These are phyloP conservation scores for Drosophila buzzatii DNA, from an alignment of 2,888 invertebrate species.

Conservation along the genomic window DNA sequence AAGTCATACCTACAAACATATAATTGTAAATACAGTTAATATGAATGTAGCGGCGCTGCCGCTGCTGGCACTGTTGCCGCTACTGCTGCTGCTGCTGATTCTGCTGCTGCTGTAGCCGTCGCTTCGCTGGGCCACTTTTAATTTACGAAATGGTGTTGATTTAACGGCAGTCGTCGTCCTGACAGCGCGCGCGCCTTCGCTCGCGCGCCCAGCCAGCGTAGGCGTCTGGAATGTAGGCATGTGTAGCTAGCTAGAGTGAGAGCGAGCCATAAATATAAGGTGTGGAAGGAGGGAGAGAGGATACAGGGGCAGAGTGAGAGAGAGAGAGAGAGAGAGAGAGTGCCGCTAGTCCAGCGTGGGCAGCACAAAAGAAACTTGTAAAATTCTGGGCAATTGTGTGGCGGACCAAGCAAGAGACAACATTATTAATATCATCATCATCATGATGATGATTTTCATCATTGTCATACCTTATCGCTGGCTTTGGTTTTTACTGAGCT, in stretches of 20 bases:
- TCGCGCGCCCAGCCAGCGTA: slow-evolving; percentile 13
- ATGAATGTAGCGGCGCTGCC: slow-evolving; percentile 54
- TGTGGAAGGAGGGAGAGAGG: neutral
- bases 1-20: slow-evolving; percentile 30
- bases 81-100: slow-evolving; percentile 2
- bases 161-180: slow-evolving; percentile 68
- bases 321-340: neutral
- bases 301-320: neutral
- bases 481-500: slow-evolving; percentile 41
- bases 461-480: slow-evolving; percentile 36
- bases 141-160: slow-evolving; percentile 83
- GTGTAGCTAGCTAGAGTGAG: slow-evolving; percentile 6
- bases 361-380: slow-evolving; percentile 66
- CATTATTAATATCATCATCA: slow-evolving; percentile 36
- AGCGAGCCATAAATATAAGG: neutral
- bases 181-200: slow-evolving; percentile 33
- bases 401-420: slow-evolving; percentile 42
- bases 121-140: slow-evolving; percentile 77
- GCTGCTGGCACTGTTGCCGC: slow-evolving; percentile 11
- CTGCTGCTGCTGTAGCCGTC: slow-evolving; percentile 26
- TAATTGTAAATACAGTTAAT: slow-evolving; percentile 79
- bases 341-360: slow-evolving; percentile 21
- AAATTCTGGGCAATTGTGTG: slow-evolving; percentile 68
- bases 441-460: slow-evolving; percentile 18
- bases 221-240: slow-evolving; percentile 22